Base-by-base conservation (phyloP, 2,797 vertebrate genomes). In the Mallotus villosus region DNA sequence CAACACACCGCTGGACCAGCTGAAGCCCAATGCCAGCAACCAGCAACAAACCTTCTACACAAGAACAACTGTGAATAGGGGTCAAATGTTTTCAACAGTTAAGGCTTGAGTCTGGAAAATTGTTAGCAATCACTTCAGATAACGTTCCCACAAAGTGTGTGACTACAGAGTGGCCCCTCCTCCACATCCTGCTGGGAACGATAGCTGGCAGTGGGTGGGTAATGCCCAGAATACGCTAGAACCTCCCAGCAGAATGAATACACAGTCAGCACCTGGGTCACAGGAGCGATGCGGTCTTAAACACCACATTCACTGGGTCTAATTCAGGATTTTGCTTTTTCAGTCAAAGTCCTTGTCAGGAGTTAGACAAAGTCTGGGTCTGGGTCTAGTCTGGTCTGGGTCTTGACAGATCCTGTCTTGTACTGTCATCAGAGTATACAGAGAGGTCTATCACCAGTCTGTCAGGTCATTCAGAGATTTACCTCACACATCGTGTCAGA, bases 51-150 rank as follows among this genome's bases (percentile, higher is more conserved):
- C 61, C 53, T 19, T 7, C 60, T 58, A 70, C 32, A 72, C 75
- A 68, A 64, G 21, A 62, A 57, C 57, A 70, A 68, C 72, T 68
- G 70, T 77, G 74, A 77, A 68, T 60, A 41, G 46, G 37, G 25
- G 81, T 83, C 78, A 75, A 72, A 72, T 49, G n/a, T 63, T 63
- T 68, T 57, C 49, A 57, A 32, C 51, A 57, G 6, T 61, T 55
- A 58, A 19, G 11, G 25, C n/a, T 67, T 68, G 11, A 70, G 46
- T 19, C 61, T 53, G 19, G 51, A 16, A 63, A 71, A 75, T 27
- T 67, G 55, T 17, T 3, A 34, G 69, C n/a, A 4, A 65, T n/a
- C 63, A 25, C 29, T 8, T 63, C 24, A 29, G 59, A 21, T 6
- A 59, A 57, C 64, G 0, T 53, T 67, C 21, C 21, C 22, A 53